phyloP scores from a whole-genome alignment of 2,888 invertebrate genomes.

The Sminthurinus aureus region DNA sequence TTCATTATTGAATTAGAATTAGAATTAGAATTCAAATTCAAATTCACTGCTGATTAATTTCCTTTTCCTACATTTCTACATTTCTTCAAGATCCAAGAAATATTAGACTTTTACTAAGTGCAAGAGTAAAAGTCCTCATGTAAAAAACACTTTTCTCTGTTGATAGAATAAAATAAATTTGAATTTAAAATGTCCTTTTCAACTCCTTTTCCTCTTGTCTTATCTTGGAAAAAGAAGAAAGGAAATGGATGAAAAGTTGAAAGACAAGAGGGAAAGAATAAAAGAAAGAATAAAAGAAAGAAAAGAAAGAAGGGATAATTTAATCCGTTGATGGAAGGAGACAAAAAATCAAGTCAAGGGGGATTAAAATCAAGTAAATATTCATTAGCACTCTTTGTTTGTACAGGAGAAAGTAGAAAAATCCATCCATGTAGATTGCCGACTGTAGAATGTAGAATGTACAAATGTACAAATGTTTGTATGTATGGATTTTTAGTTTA shows the following conservation, averaged over 20 bases:
- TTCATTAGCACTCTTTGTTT: neutral
- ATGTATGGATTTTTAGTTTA: too few relatives aligned
- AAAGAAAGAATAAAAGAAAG: too few relatives aligned
- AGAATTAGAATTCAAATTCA: too few relatives aligned
- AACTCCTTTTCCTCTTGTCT: neutral
- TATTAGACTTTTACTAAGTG: neutral
- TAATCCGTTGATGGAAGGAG: constrained; percentile 11
- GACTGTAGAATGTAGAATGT: too few relatives aligned
- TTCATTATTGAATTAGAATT: too few relatives aligned
- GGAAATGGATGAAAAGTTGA: neutral
- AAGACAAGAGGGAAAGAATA: neutral
- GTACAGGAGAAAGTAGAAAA: neutral
- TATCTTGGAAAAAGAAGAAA: neutral
- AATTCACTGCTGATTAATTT: too few relatives aligned
- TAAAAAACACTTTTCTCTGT: neutral
- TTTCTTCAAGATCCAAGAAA: neutral
- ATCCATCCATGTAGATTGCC: too few relatives aligned
- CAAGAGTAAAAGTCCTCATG: too few relatives aligned
- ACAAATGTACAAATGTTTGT: too few relatives aligned
- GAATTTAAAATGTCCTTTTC: neutral
- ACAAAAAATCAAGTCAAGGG: constrained; percentile 24
- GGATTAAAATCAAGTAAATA: constrained; percentile 34
- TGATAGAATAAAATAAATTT: neutral
- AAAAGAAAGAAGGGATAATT: neutral
- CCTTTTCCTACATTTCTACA: too few relatives aligned